Percentiles rank a stretch among this genome's conserved stretches.
Conservation (phyloP, 2,113 vertebrate genomes). For the Barnardius zonarius region DNA sequence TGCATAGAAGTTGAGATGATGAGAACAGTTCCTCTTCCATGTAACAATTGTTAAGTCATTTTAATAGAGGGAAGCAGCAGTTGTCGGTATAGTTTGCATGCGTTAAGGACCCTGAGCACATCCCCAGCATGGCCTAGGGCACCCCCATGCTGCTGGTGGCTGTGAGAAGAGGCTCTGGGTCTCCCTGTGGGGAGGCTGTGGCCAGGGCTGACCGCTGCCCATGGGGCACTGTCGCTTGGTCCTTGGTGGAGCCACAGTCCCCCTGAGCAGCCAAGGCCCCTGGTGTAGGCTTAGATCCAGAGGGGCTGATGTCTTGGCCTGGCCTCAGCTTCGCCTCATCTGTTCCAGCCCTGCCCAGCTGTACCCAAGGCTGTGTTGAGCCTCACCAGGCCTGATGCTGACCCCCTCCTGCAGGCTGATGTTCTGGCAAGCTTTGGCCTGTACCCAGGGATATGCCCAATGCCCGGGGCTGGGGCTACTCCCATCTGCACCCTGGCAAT, state of each 20-base stretch:
- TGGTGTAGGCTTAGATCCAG: background rate
- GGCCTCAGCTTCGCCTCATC: background rate
- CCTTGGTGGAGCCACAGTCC: background rate
- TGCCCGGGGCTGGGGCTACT: background rate
- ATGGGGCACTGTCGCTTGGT: fast-evolving
- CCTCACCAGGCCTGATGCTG: background rate
- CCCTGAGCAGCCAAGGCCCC: background rate
- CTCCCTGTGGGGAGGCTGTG: background rate
- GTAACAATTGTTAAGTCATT: background rate
- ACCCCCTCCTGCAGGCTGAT: background rate
- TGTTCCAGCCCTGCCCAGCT: background rate
- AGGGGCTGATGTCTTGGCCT: background rate
- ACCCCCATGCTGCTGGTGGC: background rate
- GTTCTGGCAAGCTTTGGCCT: background rate
- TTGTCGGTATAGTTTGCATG: fast-evolving
- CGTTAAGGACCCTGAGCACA: background rate
- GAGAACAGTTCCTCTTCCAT: background rate
- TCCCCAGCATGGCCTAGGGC: background rate
- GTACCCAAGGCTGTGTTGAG: background rate
- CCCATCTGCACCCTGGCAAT: background rate
- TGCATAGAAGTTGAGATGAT: background rate
- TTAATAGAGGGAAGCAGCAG: background rate
- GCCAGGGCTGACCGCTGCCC: background rate
- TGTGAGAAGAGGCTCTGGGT: background rate
- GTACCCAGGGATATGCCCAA: background rate